These are phyloP conservation scores for Denticeps clupeoides DNA, from an alignment of 2,797 vertebrate species.

Conservation along the genomic window DNA sequence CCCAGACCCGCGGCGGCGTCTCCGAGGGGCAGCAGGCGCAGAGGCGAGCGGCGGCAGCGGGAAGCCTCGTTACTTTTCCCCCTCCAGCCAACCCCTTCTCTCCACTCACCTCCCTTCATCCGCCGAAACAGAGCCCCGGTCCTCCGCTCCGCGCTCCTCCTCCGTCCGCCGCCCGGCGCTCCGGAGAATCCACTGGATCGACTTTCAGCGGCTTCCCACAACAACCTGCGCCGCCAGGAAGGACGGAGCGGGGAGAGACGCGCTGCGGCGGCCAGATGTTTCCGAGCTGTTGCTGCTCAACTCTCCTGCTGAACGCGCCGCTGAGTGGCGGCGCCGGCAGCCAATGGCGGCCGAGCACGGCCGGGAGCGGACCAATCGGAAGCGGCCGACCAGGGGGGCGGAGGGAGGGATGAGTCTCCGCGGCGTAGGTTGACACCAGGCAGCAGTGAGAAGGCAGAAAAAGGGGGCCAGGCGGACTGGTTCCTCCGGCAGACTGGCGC, in stretches of 20 bases:
- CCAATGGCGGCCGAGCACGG: constrained; percentile 59
- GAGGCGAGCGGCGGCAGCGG: constrained; percentile 40
- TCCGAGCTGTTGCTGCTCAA: constrained; percentile 77
- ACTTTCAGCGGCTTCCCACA: constrained; percentile 71
- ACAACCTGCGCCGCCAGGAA: constrained; percentile 57
- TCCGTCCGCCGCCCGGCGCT: too few species aligned
- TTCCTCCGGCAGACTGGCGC: constrained; percentile 65
- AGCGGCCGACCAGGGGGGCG: constrained; percentile 49
- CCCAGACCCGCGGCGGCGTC: constrained; percentile 50
- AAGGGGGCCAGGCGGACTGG: constrained; percentile 63
- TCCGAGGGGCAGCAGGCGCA: constrained; percentile 33
- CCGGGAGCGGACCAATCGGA: constrained; percentile 60
- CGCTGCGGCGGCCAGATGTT: constrained; percentile 92
- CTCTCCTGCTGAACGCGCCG: constrained; percentile 56
- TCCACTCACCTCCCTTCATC: constrained; percentile 45
- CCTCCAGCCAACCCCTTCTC: constrained; percentile 20
- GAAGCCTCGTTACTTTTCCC: constrained; percentile 59
- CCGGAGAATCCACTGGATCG: constrained; percentile 47
- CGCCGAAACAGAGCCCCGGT: constrained; percentile 53
- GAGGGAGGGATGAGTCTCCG: constrained; percentile 62
- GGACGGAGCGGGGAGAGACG: constrained; percentile 61
- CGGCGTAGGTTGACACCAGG: constrained; percentile 68
- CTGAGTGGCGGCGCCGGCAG: constrained; percentile 63
- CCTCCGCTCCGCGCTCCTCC: constrained; percentile 47
- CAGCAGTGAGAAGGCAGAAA: constrained; percentile 59